Conservation (phyloP, 2,888 invertebrate species). For the Ophion ellenae region DNA sequence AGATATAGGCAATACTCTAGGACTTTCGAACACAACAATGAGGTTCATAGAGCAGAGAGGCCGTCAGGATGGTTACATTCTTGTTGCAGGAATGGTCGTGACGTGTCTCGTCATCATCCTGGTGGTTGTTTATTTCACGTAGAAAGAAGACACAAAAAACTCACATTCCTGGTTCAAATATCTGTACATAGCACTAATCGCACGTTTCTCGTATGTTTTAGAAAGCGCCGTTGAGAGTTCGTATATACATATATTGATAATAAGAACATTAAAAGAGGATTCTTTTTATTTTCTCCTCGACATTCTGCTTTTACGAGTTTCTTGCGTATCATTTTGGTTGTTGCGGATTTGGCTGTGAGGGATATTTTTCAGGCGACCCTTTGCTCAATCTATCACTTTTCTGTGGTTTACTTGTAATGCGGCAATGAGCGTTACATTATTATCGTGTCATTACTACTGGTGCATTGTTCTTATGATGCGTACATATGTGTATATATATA, state of each 20-base stretch:
- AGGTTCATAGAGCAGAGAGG: conserved; percentile 95
- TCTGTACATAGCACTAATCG: conserved; percentile 64
- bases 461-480: no score
- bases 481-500: no score
- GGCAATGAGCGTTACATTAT: no score
- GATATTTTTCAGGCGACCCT: neutral
- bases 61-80: conserved; percentile 94
- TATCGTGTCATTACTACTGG: no score
- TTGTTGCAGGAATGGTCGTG: conserved; percentile 94
- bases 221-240: neutral
- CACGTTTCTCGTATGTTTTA: conserved; percentile 7
- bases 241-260: conserved; percentile 10
- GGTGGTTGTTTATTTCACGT: conserved; percentile 89
- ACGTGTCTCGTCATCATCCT: conserved; percentile 92
- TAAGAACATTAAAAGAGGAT: neutral
- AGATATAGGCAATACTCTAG: conserved; percentile 95
- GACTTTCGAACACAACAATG: conserved; percentile 97
- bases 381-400: neutral
- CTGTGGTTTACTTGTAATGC: no score
- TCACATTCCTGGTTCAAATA: conserved; percentile 32
- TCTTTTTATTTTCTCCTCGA: neutral
- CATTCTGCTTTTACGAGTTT: neutral
- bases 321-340: neutral
- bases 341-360: neutral
- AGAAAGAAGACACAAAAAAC: conserved; percentile 66